These are phyloP conservation scores for Frieseomelitta varia DNA, from an alignment of 1,140 invertebrate species.

Conservation along the genomic window DNA sequence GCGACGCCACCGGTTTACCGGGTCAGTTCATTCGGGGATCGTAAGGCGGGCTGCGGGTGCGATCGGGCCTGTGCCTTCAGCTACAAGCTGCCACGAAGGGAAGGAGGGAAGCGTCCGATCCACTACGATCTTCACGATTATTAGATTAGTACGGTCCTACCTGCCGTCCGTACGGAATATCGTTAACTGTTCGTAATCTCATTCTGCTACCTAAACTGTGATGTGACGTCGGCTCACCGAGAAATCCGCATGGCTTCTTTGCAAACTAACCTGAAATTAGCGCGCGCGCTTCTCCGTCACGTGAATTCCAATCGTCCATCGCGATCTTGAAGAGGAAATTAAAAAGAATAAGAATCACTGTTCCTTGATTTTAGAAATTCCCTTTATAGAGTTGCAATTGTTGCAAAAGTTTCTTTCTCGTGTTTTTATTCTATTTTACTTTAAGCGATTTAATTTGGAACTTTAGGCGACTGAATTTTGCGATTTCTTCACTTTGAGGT, in stretches of 20 bases:
- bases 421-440: background rate
- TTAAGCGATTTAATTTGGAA: background rate
- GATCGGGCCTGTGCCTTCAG: conserved; percentile 38
- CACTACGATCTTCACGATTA: conserved; percentile 59
- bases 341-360: background rate
- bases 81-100: background rate
- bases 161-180: conserved; percentile 64
- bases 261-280: conserved; percentile 55
- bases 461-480: no score
- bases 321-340: no score
- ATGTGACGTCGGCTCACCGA: conserved; percentile 52
- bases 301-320: conserved; percentile 11
- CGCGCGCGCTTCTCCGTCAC: background rate
- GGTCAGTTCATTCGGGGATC: conserved; percentile 52
- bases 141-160: conserved; percentile 68
- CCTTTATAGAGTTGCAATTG: background rate
- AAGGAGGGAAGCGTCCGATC: background rate
- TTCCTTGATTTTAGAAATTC: no score
- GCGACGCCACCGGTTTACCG: conserved; percentile 52
- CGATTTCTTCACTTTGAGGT: no score
- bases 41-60: conserved; percentile 13
- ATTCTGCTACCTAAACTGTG: conserved; percentile 55
- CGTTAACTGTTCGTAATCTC: conserved; percentile 68
- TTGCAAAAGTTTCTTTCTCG: no score
- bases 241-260: conserved; percentile 58